Evolutionary conservation across 1,140 invertebrate genomes (phyloP).

Genomic region (Diplogasteroides magnus): DNA sequence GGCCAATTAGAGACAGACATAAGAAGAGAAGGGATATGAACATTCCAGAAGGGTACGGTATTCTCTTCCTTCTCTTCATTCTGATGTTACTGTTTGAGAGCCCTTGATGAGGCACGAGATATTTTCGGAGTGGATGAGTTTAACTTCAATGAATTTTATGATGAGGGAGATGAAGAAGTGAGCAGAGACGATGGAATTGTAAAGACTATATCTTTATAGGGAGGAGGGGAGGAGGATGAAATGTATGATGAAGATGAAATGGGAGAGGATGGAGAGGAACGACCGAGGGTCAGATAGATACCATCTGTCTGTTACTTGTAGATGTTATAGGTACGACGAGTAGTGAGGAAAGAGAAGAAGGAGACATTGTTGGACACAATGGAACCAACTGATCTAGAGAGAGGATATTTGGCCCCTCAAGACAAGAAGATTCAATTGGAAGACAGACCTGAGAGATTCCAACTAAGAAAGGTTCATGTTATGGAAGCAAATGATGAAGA

Average conservation of each 20-base stretch:
- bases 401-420: constrained; percentile 86
- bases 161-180: constrained; percentile 54
- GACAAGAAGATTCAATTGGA: constrained; percentile 73
- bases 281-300: not conserved
- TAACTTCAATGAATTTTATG: constrained; percentile 87
- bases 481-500: constrained; percentile 73
- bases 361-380: constrained; percentile 75
- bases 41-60: constrained; percentile 78
- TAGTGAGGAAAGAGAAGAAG: constrained; percentile 42
- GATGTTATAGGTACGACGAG: constrained; percentile 10
- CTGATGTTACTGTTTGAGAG: constrained; percentile 56
- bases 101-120: constrained; percentile 94
- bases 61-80: constrained; percentile 33
- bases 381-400: constrained; percentile 91
- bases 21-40: constrained; percentile 72
- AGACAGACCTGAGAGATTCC: constrained; percentile 67
- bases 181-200: constrained; percentile 64
- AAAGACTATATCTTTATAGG: constrained; percentile 69
- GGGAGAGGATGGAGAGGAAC: not conserved
- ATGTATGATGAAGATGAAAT: not conserved
- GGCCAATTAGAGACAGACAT: constrained; percentile 77
- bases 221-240: constrained; percentile 9
- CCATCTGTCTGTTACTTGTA: not conserved
- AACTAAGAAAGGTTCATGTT: constrained; percentile 76
- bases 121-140: constrained; percentile 95